These are phyloP conservation scores for Bombus soroeensis DNA, from an alignment of 1,140 invertebrate species.

Conservation along the genomic window DNA sequence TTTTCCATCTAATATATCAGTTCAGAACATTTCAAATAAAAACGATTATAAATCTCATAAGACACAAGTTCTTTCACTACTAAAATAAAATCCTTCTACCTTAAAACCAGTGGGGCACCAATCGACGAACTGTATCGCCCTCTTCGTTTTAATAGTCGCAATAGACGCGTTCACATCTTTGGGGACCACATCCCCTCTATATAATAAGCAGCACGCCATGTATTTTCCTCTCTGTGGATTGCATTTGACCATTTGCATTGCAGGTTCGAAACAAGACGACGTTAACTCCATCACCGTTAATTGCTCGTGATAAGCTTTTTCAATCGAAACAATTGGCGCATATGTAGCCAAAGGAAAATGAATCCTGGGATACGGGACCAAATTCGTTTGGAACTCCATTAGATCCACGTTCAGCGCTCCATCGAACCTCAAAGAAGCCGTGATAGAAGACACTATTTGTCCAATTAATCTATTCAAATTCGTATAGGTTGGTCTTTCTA, in stretches of 20 bases:
- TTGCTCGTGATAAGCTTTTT: slow-evolving; percentile 89
- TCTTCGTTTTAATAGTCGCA: slow-evolving; percentile 87
- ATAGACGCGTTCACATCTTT: slow-evolving; percentile 91
- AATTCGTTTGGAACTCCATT: slow-evolving; percentile 86
- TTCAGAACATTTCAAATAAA: too few relatives aligned
- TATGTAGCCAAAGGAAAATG: slow-evolving; percentile 87
- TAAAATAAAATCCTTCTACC: slow-evolving; percentile 29
- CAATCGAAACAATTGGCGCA: slow-evolving; percentile 88
- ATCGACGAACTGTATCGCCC: slow-evolving; percentile 86
- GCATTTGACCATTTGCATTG: slow-evolving; percentile 85
- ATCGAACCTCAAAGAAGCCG: slow-evolving; percentile 87
- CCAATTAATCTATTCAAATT: slow-evolving; percentile 86
- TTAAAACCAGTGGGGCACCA: slow-evolving; percentile 88
- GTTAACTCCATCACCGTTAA: slow-evolving; percentile 89
- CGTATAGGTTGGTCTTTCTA: slow-evolving; percentile 86
- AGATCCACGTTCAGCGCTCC: slow-evolving; percentile 88
- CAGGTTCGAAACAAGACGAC: slow-evolving; percentile 90
- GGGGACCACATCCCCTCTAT: slow-evolving; percentile 86
- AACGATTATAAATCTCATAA: too few relatives aligned
- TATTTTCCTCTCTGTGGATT: slow-evolving; percentile 78
- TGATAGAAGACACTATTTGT: slow-evolving; percentile 87
- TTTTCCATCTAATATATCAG: too few relatives aligned
- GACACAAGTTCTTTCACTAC: too few relatives aligned
- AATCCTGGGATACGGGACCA: slow-evolving; percentile 84
- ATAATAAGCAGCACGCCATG: slow-evolving; percentile 87